Conservation (phyloP, 2,797 vertebrate species). For the Propithecus deckenii region DNA sequence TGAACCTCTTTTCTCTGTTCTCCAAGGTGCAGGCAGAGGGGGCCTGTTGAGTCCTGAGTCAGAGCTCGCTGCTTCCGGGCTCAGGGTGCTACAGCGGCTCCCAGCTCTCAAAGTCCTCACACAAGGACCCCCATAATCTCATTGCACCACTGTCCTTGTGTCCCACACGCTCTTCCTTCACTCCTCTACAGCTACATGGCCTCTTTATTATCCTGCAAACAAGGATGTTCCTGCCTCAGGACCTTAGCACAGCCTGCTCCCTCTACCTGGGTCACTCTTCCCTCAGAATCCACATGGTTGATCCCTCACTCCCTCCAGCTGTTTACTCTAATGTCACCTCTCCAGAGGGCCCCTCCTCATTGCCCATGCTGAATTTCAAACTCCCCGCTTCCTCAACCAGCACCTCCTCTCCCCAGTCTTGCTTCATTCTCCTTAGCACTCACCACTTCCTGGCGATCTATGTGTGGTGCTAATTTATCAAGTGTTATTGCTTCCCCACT, state of each 20-base stretch:
- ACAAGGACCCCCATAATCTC: fast-evolving
- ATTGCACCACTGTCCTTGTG: fast-evolving
- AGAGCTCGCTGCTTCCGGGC: neutral
- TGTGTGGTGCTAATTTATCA: fast-evolving
- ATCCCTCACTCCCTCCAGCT: neutral
- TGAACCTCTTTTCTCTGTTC: neutral
- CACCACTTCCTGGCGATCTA: fast-evolving
- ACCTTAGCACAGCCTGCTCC: too few relatives aligned
- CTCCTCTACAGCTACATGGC: neutral
- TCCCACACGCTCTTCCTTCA: neutral
- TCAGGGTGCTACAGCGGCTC: neutral
- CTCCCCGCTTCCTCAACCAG: neutral
- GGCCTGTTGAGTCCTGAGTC: neutral
- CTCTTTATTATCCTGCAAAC: neutral
- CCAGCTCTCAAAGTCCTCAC: neutral
- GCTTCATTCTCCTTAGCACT: neutral
- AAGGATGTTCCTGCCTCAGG: neutral
- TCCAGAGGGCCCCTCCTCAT: neutral
- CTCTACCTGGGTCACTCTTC: too few relatives aligned
- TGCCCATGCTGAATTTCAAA: neutral
- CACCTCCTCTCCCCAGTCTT: neutral
- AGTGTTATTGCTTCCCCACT: neutral
- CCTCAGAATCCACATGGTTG: neutral
- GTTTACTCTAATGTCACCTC: neutral
- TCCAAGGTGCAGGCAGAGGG: fast-evolving